phyloP scores from a whole-genome alignment of 2,797 vertebrate genomes.

The Lutjanus argentimaculatus region DNA sequence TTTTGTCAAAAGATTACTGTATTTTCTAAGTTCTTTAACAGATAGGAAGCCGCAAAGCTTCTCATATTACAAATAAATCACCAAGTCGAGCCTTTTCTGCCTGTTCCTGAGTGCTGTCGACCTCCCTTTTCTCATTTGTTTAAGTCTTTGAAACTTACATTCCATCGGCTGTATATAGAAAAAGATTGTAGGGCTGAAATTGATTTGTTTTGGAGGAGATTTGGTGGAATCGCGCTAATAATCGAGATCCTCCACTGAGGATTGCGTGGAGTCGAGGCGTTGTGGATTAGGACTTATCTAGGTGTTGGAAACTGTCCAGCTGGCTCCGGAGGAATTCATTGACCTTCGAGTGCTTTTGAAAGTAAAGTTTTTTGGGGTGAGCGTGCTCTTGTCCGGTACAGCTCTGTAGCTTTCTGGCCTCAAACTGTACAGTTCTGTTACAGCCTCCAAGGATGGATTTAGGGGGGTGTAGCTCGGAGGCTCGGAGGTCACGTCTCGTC shows the following conservation, averaged over 20 bases:
- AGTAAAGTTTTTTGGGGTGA: slow-evolving; percentile 35
- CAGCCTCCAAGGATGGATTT: background rate
- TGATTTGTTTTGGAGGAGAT: slow-evolving; percentile 62
- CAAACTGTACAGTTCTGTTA: background rate
- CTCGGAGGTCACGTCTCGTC: background rate
- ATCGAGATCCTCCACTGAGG: slow-evolving; percentile 54
- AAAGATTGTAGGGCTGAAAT: slow-evolving; percentile 28
- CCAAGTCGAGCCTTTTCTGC: background rate
- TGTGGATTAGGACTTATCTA: slow-evolving; percentile 69
- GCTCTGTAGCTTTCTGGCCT: background rate
- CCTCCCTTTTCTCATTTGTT: slow-evolving; percentile 20
- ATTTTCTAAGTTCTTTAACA: slow-evolving; percentile 16
- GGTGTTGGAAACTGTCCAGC: slow-evolving; percentile 54
- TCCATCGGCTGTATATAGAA: background rate
- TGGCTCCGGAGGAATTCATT: slow-evolving; percentile 47
- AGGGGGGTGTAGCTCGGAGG: background rate
- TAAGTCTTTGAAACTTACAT: slow-evolving; percentile 29
- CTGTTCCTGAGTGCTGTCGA: background rate
- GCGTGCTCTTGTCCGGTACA: background rate
- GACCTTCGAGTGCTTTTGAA: slow-evolving; percentile 59
- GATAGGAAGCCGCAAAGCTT: slow-evolving; percentile 31
- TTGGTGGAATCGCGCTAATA: slow-evolving; percentile 53
- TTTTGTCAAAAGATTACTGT: background rate
- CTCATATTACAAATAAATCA: slow-evolving; percentile 24
- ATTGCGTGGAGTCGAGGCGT: slow-evolving; percentile 30